Evolutionary conservation across 2,797 vertebrate species (phyloP), one percentile per base, ranked within the genome.

Genomic region (Rhodeus uyekii): DNA sequence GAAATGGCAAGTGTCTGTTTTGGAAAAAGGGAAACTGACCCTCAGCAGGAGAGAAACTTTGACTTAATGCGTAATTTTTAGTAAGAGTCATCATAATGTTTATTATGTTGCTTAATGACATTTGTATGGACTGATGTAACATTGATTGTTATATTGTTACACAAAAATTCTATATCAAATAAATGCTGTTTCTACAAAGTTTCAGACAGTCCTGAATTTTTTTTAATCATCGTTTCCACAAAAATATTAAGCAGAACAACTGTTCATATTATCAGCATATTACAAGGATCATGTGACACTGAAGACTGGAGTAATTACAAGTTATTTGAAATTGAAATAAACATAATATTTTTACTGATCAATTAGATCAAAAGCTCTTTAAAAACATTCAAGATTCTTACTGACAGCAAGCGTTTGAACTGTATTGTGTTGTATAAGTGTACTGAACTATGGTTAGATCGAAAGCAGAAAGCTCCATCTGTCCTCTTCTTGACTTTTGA

Each of bases 401-500:
- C 48, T 8, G 19, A 53, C 1, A 19, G 2, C 50, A 9, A 10
- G n/a, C 48, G 1, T 53, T 22, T n/a, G 22, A 53, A n/a, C 50
- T n/a, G 22, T 53, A n/a, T 19, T 53, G 50, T n/a, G 4, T 53
- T 53, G 22, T 53, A 9, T 53, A 53, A 10, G 65, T 29, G 39
- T 39, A 19, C 18, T 69, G 24, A 69, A 73, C 32, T 53, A 4
- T 6, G 2, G 12, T 22, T 53, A 53, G n/a, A n/a, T n/a, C 3
- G 3, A 73, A 13, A 32, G 29, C 34, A 29, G 75, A 48, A 77
- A 48, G 29, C 22, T 53, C n/a, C 5, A 38, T 3, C 10, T 50
- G n/a, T 78, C n/a, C 46, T 67, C 48, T 67, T 53, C 48, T 67
- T 78, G 44, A 68, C 46, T 78, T 34, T 34, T 34, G 2, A 36